Evolutionary conservation across 2,888 invertebrate species (phyloP).

Genomic region (Microplitis manilae): DNA sequence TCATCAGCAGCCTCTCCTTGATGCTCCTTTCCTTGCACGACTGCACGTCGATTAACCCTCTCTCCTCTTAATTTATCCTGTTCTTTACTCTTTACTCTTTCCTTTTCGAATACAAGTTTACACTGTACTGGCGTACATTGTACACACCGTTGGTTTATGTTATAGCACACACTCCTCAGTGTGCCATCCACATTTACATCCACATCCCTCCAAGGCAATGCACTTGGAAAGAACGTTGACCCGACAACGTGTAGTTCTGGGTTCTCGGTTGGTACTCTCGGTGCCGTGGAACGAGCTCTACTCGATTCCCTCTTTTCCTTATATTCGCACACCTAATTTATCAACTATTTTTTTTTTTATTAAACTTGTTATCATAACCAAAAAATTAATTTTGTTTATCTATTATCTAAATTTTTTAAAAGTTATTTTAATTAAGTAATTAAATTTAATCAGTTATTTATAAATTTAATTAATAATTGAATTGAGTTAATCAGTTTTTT

Average conservation of each 20-base stretch:
- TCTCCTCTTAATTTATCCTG: conserved; percentile 39
- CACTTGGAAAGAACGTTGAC: conserved; percentile 67
- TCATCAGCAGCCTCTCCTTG: no score
- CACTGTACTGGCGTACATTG: conserved; percentile 20
- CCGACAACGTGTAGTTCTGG: conserved; percentile 45
- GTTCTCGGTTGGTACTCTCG: conserved; percentile 48
- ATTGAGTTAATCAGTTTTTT: no score
- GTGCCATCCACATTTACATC: conserved; percentile 49
- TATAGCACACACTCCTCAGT: conserved; percentile 43
- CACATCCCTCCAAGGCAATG: conserved; percentile 64
- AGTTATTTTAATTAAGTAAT: no score
- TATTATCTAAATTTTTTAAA: no score
- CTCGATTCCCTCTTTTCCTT: conserved; percentile 42
- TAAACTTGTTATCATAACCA: conserved; percentile 31
- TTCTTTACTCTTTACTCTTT: conserved; percentile 35
- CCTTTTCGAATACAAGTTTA: conserved; percentile 27
- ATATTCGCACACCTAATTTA: conserved; percentile 25
- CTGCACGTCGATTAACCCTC: conserved; percentile 45
- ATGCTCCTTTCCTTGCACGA: background rate
- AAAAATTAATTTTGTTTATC: no score
- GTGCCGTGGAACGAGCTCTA: conserved; percentile 40
- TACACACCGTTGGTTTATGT: conserved; percentile 36
- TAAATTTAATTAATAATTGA: background rate
- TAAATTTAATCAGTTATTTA: conserved; percentile 27
- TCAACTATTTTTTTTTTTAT: conserved; percentile 31